phyloP scores from a whole-genome alignment of 1,140 invertebrate species.

The Phymorhynchus buccinoides region DNA sequence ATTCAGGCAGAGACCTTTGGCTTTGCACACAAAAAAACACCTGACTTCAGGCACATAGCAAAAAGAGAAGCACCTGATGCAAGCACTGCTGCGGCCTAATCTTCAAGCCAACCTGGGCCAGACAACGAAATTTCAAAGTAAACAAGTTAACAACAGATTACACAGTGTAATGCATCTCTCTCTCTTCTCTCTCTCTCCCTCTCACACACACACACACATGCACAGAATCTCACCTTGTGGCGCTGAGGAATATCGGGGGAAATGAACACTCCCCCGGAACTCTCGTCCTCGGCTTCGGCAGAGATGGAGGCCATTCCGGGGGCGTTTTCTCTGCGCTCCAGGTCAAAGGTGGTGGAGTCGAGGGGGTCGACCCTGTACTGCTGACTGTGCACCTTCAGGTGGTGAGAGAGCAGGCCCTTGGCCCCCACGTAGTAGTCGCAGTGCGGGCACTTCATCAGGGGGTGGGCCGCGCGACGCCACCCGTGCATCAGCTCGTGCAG shows the following conservation, averaged over 20 bases:
- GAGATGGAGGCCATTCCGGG: constrained; percentile 5
- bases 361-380: constrained; percentile 52
- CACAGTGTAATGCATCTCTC: too few relatives aligned
- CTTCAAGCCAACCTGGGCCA: too few relatives aligned
- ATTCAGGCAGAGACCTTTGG: too few relatives aligned
- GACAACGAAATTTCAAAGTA: too few relatives aligned
- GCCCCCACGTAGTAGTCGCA: constrained; percentile 89
- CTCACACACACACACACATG: not conserved
- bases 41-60: too few relatives aligned
- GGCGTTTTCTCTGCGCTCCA: constrained; percentile 36
- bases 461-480: constrained; percentile 72
- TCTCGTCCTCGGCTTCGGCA: constrained; percentile 43
- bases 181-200: too few relatives aligned
- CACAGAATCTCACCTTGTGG: constrained; percentile 38
- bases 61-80: too few relatives aligned
- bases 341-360: constrained; percentile 49
- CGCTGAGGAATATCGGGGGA: constrained; percentile 40
- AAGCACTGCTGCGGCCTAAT: too few relatives aligned
- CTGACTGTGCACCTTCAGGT: constrained; percentile 83
- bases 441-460: constrained; percentile 83
- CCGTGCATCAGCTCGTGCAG: constrained; percentile 90
- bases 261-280: constrained; percentile 23
- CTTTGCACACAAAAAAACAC: too few relatives aligned
- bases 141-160: too few relatives aligned
- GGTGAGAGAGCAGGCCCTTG: constrained; percentile 83